phyloP scores from a whole-genome alignment of 1,140 invertebrate species.

The Pollicipes pollicipes region DNA sequence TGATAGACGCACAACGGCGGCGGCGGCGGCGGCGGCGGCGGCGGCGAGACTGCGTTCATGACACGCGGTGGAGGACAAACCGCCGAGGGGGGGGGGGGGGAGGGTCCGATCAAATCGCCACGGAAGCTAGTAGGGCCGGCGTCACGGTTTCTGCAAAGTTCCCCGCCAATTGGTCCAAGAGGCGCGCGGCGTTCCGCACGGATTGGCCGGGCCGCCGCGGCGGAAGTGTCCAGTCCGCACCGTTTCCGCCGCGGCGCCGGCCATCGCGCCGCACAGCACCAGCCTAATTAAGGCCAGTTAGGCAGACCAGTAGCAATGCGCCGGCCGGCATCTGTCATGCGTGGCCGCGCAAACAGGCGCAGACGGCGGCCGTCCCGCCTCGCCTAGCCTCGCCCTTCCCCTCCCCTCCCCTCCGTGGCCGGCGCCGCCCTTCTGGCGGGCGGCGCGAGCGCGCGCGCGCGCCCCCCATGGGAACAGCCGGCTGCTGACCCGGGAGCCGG shows the following conservation, averaged over 20 bases:
- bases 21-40: too few relatives aligned
- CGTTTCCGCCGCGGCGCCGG: not conserved
- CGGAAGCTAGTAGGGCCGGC: too few relatives aligned
- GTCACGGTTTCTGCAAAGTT: not conserved
- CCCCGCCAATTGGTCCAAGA: too few relatives aligned
- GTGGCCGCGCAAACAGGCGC: too few relatives aligned
- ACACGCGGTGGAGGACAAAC: not conserved
- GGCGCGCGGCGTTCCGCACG: too few relatives aligned
- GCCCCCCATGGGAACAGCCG: not conserved
- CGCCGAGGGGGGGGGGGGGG: too few relatives aligned
- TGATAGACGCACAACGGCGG: not conserved
- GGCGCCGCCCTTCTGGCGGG: too few relatives aligned
- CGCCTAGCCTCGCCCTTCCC: too few relatives aligned
- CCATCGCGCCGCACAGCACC: not conserved
- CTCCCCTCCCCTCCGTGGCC: not conserved
- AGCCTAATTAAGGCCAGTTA: not conserved
- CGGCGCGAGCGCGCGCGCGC: too few relatives aligned
- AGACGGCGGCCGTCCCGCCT: not conserved
- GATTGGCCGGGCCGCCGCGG: too few relatives aligned
- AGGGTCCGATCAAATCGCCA: not conserved
- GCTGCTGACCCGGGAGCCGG: not conserved
- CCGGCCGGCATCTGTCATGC: not conserved
- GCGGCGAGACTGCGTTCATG: not conserved
- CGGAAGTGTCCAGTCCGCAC: not conserved
- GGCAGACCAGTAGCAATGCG: too few relatives aligned